A percentile compares a stretch with the other conserved stretches of the same genome.
These are phyloP conservation scores for Leptoclinus maculatus DNA, from an alignment of 2,797 vertebrate species.

Conservation along the genomic window DNA sequence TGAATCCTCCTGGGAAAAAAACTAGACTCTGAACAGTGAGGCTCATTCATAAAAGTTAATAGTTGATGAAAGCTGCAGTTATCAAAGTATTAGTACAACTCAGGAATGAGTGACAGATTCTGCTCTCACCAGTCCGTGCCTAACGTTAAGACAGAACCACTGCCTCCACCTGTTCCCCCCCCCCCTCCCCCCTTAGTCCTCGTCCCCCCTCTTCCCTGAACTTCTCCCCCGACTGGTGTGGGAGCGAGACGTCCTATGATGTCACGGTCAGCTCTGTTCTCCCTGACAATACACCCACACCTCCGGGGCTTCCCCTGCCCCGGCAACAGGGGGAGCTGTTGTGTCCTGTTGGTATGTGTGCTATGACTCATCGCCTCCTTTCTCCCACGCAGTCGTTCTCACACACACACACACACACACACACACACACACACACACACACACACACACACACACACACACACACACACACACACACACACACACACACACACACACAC, in stretches of 20 bases:
- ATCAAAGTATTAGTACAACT: constrained; percentile 53
- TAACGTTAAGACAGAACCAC: background rate
- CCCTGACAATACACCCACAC: constrained; percentile 85
- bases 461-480: constrained; percentile 16
- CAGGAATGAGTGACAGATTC: constrained; percentile 34
- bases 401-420: constrained; percentile 12
- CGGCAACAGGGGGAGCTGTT: constrained; percentile 87
- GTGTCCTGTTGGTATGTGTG: constrained; percentile 82
- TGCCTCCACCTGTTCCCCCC: constrained; percentile 55
- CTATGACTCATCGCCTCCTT: constrained; percentile 83
- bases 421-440: constrained; percentile 18
- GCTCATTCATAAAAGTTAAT: constrained; percentile 62
- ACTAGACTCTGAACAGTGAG: constrained; percentile 46
- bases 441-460: constrained; percentile 16
- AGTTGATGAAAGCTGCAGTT: constrained; percentile 52
- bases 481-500: constrained; percentile 17
- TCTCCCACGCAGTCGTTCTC: constrained; percentile 67
- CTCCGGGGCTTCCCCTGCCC: constrained; percentile 77
- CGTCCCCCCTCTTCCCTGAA: constrained; percentile 16
- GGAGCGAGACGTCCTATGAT: constrained; percentile 78
- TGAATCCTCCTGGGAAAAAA: constrained; percentile 41
- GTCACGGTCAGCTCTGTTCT: constrained; percentile 77
- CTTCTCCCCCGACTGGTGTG: constrained; percentile 55
- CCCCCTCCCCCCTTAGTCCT: constrained; percentile 10
- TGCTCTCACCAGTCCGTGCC: constrained; percentile 1